Evolutionary conservation across 2,113 vertebrate genomes (phyloP), one percentile per base, ranked within the genome.

Genomic region (Gallinago undulata): DNA sequence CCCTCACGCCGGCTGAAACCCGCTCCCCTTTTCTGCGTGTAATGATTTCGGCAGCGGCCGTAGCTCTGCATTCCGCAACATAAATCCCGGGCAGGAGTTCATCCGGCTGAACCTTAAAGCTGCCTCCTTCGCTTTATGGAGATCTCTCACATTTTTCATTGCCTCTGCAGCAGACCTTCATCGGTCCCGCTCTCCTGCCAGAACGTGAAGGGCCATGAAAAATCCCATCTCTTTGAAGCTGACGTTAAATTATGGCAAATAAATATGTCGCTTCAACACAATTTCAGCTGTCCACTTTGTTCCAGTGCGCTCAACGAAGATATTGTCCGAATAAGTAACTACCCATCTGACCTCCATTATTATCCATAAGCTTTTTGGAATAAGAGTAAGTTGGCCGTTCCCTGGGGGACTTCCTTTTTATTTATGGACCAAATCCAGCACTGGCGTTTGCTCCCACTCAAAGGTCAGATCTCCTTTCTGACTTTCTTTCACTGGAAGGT

Each of bases 141-240:
- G 33, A 89, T 91, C 89, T 78, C 66, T 79, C 81, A 22, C 81
- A 85, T 91, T 94, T 93, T 85, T 96, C 94, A 89, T 66, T 79
- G 73, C 89, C 81, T 91, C 79, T 79, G 77, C 89, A 47, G 89
- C 77, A 82, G 80, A 92, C 53, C 84, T 75, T 75, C 62, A 7
- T 69, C 15, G 23, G 70, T 73, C 84, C 89, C 0, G 0, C 53
- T 91, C 45, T 72, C 55, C 70, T 94, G 87, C 53, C 62, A 50
- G 82, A 62, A 82, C 62, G 51, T 7, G 57, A 96, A 87, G 70
- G 73, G 70, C 89, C 10, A 6, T 66, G 89, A 93, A 94, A 93
- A 90, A 85, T 82, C 70, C 0, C 0, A 93, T 91, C 78, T 85
- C 75, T 90, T 75, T 75, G 89, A 94, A 83, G 75, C 63, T 73